Percentiles rank a stretch among this genome's conserved stretches.
phyloP scores from a whole-genome alignment of 1,140 invertebrate genomes.

The Eurosta solidaginis region DNA sequence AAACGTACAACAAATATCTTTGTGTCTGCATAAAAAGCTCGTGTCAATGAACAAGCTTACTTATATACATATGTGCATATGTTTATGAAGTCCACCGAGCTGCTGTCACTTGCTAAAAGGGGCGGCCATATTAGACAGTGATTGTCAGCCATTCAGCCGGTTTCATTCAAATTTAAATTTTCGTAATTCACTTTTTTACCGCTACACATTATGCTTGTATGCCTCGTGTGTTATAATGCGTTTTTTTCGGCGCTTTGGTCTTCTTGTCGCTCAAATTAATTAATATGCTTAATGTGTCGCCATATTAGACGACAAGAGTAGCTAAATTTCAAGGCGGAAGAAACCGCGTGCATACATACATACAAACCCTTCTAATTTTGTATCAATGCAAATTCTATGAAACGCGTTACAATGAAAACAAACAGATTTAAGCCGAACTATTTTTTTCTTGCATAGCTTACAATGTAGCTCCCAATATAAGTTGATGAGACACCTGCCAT shows the following conservation, averaged over 20 bases:
- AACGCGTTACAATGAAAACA: not conserved
- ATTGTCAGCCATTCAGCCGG: not conserved
- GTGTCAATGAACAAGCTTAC: conserved; percentile 17
- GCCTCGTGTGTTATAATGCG: too few relatives aligned
- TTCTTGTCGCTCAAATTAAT: not conserved
- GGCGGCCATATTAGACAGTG: not conserved
- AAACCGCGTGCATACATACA: not conserved
- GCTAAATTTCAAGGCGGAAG: not conserved
- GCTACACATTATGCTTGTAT: not conserved
- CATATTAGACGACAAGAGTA: not conserved
- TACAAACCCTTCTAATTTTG: not conserved
- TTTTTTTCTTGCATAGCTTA: not conserved
- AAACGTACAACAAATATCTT: not conserved
- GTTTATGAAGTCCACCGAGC: too few relatives aligned
- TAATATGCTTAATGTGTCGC: conserved; percentile 1
- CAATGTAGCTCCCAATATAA: not conserved
- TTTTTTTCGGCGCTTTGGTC: not conserved
- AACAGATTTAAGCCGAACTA: not conserved
- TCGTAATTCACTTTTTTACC: not conserved
- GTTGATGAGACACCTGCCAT: not conserved
- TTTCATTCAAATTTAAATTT: conserved; percentile 6
- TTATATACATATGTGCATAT: not conserved
- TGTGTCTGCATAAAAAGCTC: conserved; percentile 7
- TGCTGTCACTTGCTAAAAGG: not conserved
- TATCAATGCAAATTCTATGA: not conserved